Base-by-base conservation (phyloP, 1,140 invertebrate genomes). In the Achatina immaculata region DNA sequence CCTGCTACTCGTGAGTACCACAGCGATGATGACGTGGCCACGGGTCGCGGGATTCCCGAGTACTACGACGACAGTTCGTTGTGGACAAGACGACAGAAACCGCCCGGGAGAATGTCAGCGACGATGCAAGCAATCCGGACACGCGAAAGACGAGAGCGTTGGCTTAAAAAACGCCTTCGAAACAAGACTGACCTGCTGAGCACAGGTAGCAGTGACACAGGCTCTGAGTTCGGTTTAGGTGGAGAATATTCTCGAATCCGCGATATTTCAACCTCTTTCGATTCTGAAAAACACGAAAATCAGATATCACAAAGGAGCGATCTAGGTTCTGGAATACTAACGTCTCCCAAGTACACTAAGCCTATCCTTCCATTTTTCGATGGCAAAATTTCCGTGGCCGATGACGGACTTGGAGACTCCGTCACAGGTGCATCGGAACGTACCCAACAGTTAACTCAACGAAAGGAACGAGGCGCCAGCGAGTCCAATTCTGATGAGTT, bases 361-460 rank as follows among this genome's bases (percentile, higher is more conserved):
- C 78, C 78, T 2, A 80, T 80, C 21, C 43, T 80, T 36, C 78
- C 78, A n/a, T 80, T 80, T 48, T 51, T 51, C 38, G 43, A 19
- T 24, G 51, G 16, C 34, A 6, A 11, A 28, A 38, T 19, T 9
- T 24, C 24, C 42, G 24, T 16, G 31, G 28, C 9, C 31, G 80
- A 80, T 38, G 79, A 80, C n/a, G 82, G 69, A 48, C 77, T 82
- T 36, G 81, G 76, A 28, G 81, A 82, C 19, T 82, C 83, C 7
- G 55, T 4, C 4, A 21, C 7, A 58, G 4, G n/a, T 21, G n/a
- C 21, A 11, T 19, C 14, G 4, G 24, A 16, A 4, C 16, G 16
- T 62, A 0, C 3, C 3, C 58, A 62, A 31, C 3, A n/a, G 2
- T 31, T 16, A 21, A 3, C 4, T 62, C 58, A 62, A 6, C n/a